Percentiles rank a stretch among this genome's conserved stretches.
These are phyloP conservation scores for Xyrauchen texanus DNA, from an alignment of 2,113 vertebrate genomes.

Conservation along the genomic window DNA sequence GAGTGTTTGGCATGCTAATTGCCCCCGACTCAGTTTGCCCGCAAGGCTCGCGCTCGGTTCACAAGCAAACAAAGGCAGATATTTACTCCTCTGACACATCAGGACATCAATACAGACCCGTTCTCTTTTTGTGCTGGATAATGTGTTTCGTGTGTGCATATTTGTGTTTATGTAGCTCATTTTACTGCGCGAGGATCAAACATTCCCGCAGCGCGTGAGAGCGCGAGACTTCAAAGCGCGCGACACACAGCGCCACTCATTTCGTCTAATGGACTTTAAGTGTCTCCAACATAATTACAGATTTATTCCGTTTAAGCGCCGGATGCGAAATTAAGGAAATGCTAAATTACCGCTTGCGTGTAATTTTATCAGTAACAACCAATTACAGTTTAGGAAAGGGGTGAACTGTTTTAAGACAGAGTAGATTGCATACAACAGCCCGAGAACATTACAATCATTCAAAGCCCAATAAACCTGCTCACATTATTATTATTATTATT, in stretches of 20 bases:
- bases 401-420: constrained; percentile 10
- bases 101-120: background rate
- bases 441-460: background rate
- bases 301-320: constrained; percentile 53
- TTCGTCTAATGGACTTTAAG: constrained; percentile 63
- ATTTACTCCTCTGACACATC: background rate
- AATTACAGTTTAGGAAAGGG: constrained; percentile 44
- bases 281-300: constrained; percentile 67
- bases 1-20: constrained; percentile 85
- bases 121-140: constrained; percentile 16
- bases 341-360: constrained; percentile 27
- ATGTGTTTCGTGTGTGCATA: constrained; percentile 56
- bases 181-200: constrained; percentile 60
- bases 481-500: no score
- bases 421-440: background rate
- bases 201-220: constrained; percentile 49
- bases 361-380: constrained; percentile 61
- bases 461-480: no score
- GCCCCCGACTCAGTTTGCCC: constrained; percentile 74
- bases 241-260: constrained; percentile 55
- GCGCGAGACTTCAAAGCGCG: constrained; percentile 49
- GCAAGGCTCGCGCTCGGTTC: constrained; percentile 69
- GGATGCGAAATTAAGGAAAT: constrained; percentile 59
- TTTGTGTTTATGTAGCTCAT: constrained; percentile 60
- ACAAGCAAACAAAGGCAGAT: constrained; percentile 51